These are phyloP conservation scores for Phoebastria nigripes DNA, from an alignment of 2,797 vertebrate species.

Conservation along the genomic window DNA sequence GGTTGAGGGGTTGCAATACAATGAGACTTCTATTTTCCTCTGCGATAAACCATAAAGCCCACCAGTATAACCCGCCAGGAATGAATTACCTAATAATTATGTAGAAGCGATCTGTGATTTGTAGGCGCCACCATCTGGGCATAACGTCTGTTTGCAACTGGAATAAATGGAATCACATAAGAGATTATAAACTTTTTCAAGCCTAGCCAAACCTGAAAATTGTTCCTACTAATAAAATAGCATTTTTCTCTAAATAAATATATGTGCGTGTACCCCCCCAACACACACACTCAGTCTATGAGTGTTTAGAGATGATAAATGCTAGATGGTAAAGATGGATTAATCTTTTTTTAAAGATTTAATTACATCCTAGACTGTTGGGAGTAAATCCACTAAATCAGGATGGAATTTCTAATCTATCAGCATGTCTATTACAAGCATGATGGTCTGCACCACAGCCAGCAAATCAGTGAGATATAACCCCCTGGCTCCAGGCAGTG, in stretches of 20 bases:
- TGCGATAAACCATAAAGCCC: conserved; percentile 29
- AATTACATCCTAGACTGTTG: background rate
- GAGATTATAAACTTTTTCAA: background rate
- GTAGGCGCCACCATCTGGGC: conserved; percentile 65
- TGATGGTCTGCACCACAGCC: background rate
- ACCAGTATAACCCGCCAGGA: background rate
- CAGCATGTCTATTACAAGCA: background rate
- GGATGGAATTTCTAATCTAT: background rate
- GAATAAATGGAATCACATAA: fast-evolving
- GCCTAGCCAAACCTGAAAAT: background rate
- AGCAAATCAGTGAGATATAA: background rate
- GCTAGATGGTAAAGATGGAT: background rate
- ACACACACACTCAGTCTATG: background rate
- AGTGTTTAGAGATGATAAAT: background rate
- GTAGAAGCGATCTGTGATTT: conserved; percentile 40
- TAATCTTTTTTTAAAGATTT: background rate
- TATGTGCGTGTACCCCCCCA: fast-evolving
- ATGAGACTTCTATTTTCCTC: conserved; percentile 10
- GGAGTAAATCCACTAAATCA: background rate
- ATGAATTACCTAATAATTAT: background rate
- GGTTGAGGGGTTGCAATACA: background rate
- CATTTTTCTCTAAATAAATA: background rate
- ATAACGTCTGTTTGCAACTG: background rate
- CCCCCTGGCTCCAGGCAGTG: background rate
- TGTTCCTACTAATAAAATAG: background rate